phyloP scores from a whole-genome alignment of 1,140 invertebrate genomes.

The Megathymus violae region DNA sequence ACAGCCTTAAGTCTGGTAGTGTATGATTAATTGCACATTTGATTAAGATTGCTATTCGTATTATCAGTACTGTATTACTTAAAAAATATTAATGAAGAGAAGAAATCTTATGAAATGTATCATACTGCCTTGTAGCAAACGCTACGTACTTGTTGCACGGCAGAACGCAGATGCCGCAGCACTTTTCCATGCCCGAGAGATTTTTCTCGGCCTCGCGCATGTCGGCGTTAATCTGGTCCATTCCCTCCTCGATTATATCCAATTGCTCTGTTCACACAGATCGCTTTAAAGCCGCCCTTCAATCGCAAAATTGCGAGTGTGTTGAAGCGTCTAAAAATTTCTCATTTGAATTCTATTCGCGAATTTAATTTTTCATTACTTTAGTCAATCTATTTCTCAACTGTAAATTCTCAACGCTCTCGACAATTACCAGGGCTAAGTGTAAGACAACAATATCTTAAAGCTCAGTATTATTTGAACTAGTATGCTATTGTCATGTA shows the following conservation, averaged over 20 bases:
- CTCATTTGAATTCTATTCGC: constrained; percentile 44
- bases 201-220: constrained; percentile 99
- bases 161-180: constrained; percentile 98
- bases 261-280: constrained; percentile 94
- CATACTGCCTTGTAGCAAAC: constrained; percentile 7
- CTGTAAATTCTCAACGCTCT: constrained; percentile 83
- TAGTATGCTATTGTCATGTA: constrained; percentile 36
- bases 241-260: constrained; percentile 99
- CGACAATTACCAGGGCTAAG: constrained; percentile 74
- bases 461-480: constrained; percentile 27
- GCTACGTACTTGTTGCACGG: constrained; percentile 97
- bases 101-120: no score
- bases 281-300: constrained; percentile 61
- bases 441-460: constrained; percentile 64
- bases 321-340: constrained; percentile 65
- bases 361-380: constrained; percentile 45
- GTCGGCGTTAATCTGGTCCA: constrained; percentile 99
- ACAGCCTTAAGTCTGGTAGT: no score
- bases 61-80: no score
- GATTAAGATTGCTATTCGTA: no score
- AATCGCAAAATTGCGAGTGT: constrained; percentile 31
- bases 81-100: no score
- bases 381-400: constrained; percentile 40
- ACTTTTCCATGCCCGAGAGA: constrained; percentile 99
- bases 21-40: no score